phyloP scores from a whole-genome alignment of 2,888 invertebrate species.

The Ormyrus nitidulus region DNA sequence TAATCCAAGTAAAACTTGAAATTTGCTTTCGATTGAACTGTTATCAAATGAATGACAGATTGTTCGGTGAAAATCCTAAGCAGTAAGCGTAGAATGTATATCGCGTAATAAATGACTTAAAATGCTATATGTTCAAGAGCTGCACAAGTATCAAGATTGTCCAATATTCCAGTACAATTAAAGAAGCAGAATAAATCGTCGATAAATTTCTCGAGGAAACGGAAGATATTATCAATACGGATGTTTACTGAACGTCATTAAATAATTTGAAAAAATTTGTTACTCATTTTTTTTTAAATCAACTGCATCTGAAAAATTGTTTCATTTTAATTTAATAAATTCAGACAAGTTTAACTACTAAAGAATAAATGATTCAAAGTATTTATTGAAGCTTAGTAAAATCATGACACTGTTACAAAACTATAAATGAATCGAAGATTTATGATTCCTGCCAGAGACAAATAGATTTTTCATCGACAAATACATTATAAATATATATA shows the following conservation, averaged over 20 bases:
- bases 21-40: constrained; percentile 30
- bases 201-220: constrained; percentile 34
- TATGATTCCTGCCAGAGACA: constrained; percentile 58
- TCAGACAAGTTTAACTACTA: too few species aligned
- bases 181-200: constrained; percentile 38
- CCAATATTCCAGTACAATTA: constrained; percentile 56
- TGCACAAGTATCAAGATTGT: constrained; percentile 53
- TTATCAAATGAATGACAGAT: constrained; percentile 27
- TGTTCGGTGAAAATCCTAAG: constrained; percentile 37
- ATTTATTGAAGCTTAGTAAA: constrained; percentile 34
- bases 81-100: constrained; percentile 29
- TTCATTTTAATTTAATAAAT: too few species aligned
- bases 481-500: constrained; percentile 45
- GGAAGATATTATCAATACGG: constrained; percentile 20
- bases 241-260: constrained; percentile 22
- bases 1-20: constrained; percentile 36
- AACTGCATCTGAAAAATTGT: background rate
- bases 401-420: constrained; percentile 34
- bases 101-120: constrained; percentile 33
- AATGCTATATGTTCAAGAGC: constrained; percentile 46
- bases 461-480: constrained; percentile 55
- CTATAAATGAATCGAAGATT: constrained; percentile 48
- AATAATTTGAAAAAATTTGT: constrained; percentile 32
- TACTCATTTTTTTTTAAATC: background rate
- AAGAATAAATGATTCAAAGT: constrained; percentile 22